Percentiles rank a stretch among this genome's conserved stretches.
Conservation (phyloP, 1,140 invertebrate genomes). For the Lerema accius region DNA sequence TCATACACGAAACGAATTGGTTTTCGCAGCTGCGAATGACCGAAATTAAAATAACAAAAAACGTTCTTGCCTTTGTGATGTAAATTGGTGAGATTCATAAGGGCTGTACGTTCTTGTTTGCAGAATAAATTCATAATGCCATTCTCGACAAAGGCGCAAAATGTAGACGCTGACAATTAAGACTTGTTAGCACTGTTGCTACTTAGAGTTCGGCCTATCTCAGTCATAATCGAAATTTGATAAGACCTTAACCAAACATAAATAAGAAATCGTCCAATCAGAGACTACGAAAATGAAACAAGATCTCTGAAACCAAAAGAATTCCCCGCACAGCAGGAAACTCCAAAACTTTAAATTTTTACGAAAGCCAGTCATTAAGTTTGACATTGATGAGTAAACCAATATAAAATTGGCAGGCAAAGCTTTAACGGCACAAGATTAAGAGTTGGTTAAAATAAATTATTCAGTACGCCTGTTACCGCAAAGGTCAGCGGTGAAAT, state of each 20-base stretch:
- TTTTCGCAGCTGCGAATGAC: neutral
- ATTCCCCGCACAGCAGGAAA: no score
- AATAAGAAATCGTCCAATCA: no score
- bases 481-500: slow-evolving; percentile 25
- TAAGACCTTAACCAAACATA: no score
- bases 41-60: neutral
- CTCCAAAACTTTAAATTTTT: no score
- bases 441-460: slow-evolving; percentile 22
- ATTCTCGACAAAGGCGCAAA: neutral
- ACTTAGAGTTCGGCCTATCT: no score
- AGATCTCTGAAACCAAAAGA: no score
- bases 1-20: no score
- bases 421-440: slow-evolving; percentile 12
- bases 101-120: slow-evolving; percentile 6
- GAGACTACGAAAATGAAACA: no score
- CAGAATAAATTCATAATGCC: slow-evolving; percentile 22
- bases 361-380: neutral
- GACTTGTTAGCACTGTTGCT: neutral
- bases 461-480: slow-evolving; percentile 4
- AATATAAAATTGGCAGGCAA: slow-evolving; percentile 11
- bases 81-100: slow-evolving; percentile 13
- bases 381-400: slow-evolving; percentile 10
- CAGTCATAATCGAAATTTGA: no score
- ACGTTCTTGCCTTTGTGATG: slow-evolving; percentile 6
- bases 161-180: slow-evolving; percentile 6